phyloP scores from a whole-genome alignment of 2,888 invertebrate genomes.

The Eristalis pertinax region DNA sequence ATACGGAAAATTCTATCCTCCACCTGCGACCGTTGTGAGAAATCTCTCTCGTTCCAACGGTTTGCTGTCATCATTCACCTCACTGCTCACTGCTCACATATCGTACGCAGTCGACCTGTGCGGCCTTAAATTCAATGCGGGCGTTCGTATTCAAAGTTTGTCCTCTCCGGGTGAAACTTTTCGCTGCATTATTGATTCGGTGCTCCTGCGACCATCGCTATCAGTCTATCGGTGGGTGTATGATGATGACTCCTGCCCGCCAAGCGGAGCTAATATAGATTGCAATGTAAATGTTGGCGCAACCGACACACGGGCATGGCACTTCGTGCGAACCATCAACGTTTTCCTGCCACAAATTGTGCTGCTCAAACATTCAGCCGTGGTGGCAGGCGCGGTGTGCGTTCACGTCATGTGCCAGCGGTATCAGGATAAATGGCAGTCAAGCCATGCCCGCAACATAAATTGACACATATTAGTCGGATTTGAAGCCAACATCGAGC shows the following conservation, averaged over 20 bases:
- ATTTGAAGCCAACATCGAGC: neutral
- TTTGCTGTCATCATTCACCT: conserved; percentile 7
- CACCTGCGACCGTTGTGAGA: neutral
- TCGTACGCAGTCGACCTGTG: conserved; percentile 7
- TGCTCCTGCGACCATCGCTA: neutral
- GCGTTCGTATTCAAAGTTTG: conserved; percentile 19
- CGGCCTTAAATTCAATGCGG: conserved; percentile 12
- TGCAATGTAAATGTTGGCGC: conserved; percentile 25
- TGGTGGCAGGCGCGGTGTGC: neutral
- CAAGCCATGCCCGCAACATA: conserved; percentile 11
- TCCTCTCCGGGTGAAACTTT: conserved; percentile 11
- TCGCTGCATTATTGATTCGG: conserved; percentile 35
- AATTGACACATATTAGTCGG: conserved; percentile 36
- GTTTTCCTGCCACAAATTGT: conserved; percentile 24
- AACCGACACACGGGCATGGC: conserved; percentile 18
- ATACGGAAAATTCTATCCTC: neutral
- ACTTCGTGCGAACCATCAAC: conserved; percentile 37
- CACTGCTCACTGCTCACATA: conserved; percentile 2
- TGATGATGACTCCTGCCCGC: neutral
- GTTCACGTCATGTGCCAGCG: neutral
- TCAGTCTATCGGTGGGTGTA: conserved; percentile 1
- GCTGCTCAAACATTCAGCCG: conserved; percentile 3
- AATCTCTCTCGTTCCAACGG: neutral
- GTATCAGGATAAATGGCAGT: conserved; percentile 2
- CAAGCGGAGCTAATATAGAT: conserved; percentile 18